Evolutionary conservation across 2,888 invertebrate genomes (phyloP), one percentile per base, ranked within the genome.

Genomic region (Boloria selene): DNA sequence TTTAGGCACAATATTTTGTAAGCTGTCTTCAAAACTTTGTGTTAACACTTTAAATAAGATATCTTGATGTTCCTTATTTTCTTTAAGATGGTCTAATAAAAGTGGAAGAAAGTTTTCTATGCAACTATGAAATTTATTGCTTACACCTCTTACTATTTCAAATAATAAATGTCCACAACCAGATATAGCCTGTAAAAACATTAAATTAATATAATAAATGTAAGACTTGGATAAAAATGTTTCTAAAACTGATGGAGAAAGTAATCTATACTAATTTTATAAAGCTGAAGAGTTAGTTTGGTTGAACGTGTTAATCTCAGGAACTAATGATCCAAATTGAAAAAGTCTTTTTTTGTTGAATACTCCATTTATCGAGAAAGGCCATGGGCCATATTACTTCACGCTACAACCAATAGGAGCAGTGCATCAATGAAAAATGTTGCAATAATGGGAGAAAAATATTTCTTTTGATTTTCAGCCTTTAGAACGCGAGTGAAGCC

Each of bases 91-190:
- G 68, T 94, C 92, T 3, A 98, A 88, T 14, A 96, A 88, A 54
- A 96, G 82, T 45, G 94, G 93, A 3, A 98, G 82, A 75, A 97
- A 94, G 64, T 93, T 93, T 61, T 95, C 95, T 0, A 96, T 94
- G 75, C 96, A 95, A 71, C 96, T 97, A 82, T 99, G 98, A 79
- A 98, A 96, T 77, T 97, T 95, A 0, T 96, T 95, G 67, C 94
- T 93, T 0, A 97, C 95, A 42, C 98, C 98, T 79, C 95, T 95
- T 52, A 98, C 85, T 64, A 97, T 96, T 92, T 98, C 97, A 89
- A 97, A 98, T 65, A 99, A 91, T 22, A 99, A 92, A 74, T 96
- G 95, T 0, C 98, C 97, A 84, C 97, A 96, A 5, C 98, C 98
- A 61, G 93, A 85, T 16, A 95, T 89, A 69, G 96, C 95, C 96